These are phyloP conservation scores for Drosophila lowei DNA, from an alignment of 1,140 invertebrate species.

Conservation along the genomic window DNA sequence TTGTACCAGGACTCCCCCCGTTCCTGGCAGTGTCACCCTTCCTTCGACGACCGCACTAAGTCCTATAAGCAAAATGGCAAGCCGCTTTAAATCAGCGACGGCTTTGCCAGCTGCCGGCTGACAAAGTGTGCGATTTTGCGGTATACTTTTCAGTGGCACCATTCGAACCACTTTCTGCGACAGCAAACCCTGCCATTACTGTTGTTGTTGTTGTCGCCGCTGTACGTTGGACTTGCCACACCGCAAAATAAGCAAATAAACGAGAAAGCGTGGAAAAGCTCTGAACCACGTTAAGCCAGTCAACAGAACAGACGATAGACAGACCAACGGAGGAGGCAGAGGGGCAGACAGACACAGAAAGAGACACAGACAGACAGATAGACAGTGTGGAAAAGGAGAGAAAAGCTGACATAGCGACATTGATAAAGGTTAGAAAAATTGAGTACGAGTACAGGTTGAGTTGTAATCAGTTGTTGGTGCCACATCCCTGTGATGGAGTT, in stretches of 20 bases:
- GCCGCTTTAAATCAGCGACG: conserved; percentile 62
- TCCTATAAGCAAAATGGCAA: conserved; percentile 59
- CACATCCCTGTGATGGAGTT: too few species aligned
- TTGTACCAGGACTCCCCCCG: neutral
- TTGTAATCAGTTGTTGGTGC: conserved; percentile 12
- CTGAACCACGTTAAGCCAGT: conserved; percentile 16
- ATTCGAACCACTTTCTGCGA: neutral
- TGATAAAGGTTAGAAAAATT: conserved; percentile 11
- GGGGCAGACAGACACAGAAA: neutral
- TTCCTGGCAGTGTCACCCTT: too few species aligned
- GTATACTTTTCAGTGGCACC: neutral
- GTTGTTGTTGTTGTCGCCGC: conserved; percentile 29
- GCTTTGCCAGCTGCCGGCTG: conserved; percentile 58
- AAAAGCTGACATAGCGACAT: conserved; percentile 1
- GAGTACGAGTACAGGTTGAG: conserved; percentile 1
- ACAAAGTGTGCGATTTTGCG: conserved; percentile 63
- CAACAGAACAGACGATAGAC: neutral
- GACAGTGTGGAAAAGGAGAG: neutral
- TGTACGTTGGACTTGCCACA: conserved; percentile 29
- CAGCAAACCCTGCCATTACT: conserved; percentile 29
- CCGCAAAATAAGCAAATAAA: conserved; percentile 55
- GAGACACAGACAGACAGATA: neutral
- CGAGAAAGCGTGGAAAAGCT: conserved; percentile 13
- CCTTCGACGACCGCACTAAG: conserved; percentile 42
- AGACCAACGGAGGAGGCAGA: too few species aligned